These are phyloP conservation scores for Penaeus indicus DNA, from an alignment of 1,140 invertebrate species.

Conservation along the genomic window DNA sequence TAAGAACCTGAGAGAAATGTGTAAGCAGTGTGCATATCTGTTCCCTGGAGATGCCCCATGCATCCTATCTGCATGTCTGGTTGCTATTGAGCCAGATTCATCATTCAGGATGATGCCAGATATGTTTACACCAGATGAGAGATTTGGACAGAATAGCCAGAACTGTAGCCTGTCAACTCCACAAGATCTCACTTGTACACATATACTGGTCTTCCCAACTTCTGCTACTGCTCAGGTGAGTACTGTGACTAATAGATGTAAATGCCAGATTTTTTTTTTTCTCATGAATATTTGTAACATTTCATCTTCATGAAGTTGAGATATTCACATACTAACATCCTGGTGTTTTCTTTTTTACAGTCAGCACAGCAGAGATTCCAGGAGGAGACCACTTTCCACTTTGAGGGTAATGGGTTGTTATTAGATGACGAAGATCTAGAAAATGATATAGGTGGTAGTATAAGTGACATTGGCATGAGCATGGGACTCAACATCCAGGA, in stretches of 20 bases:
- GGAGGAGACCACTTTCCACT: slow-evolving; percentile 56
- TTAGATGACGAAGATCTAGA: slow-evolving; percentile 56
- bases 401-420: slow-evolving; percentile 41
- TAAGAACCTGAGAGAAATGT: slow-evolving; percentile 90
- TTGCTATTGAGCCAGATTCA: slow-evolving; percentile 96
- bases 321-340: neutral
- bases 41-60: slow-evolving; percentile 86
- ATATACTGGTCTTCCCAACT: slow-evolving; percentile 98
- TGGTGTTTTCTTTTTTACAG: slow-evolving; percentile 43
- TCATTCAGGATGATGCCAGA: slow-evolving; percentile 94
- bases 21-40: slow-evolving; percentile 86
- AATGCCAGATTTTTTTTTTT: neutral
- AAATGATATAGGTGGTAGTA: slow-evolving; percentile 61
- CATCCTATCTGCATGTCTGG: slow-evolving; percentile 96
- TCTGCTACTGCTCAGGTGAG: slow-evolving; percentile 86
- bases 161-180: slow-evolving; percentile 89
- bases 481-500: slow-evolving; percentile 62
- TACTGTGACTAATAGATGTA: slow-evolving; percentile 38
- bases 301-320: neutral
- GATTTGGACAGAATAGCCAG: slow-evolving; percentile 85
- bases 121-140: slow-evolving; percentile 92
- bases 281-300: neutral
- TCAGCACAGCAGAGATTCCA: slow-evolving; percentile 66
- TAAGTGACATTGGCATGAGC: slow-evolving; percentile 51
- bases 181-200: slow-evolving; percentile 95